Conservation (phyloP, 2,888 invertebrate species). For the Athrips mouffetella region DNA sequence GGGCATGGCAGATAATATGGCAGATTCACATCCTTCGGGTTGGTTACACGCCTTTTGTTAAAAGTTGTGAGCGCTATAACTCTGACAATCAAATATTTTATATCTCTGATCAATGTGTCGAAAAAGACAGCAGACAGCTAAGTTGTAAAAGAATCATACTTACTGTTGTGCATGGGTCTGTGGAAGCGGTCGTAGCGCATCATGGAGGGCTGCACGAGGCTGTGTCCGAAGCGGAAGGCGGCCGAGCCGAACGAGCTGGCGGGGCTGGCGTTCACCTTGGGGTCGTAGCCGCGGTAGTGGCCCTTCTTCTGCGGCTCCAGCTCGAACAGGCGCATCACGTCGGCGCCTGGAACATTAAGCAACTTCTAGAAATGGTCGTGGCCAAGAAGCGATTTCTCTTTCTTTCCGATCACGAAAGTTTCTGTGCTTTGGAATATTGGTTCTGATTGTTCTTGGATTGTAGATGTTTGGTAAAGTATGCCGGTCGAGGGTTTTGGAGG, state of each 20-base stretch:
- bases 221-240: slow-evolving; percentile 92
- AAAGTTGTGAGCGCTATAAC: too few relatives aligned
- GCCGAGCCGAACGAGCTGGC: slow-evolving; percentile 89
- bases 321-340: slow-evolving; percentile 87
- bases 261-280: slow-evolving; percentile 83
- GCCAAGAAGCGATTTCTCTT: background rate
- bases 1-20: too few relatives aligned
- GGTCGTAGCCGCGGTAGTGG: slow-evolving; percentile 84
- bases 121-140: too few relatives aligned
- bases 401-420: too few relatives aligned
- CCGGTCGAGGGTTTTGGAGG: too few relatives aligned
- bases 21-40: too few relatives aligned
- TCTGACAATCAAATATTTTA: too few relatives aligned
- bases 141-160: slow-evolving; percentile 48
- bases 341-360: slow-evolving; percentile 70
- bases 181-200: slow-evolving; percentile 85
- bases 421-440: too few relatives aligned
- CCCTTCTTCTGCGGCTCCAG: slow-evolving; percentile 83
- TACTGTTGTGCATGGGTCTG: slow-evolving; percentile 84
- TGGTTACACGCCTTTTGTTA: too few relatives aligned
- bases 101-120: too few relatives aligned
- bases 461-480: too few relatives aligned
- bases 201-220: slow-evolving; percentile 88
- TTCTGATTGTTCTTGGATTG: too few relatives aligned
- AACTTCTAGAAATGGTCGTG: background rate